Base-by-base conservation (phyloP, 2,797 vertebrate genomes). In the Cyclopterus lumpus region DNA sequence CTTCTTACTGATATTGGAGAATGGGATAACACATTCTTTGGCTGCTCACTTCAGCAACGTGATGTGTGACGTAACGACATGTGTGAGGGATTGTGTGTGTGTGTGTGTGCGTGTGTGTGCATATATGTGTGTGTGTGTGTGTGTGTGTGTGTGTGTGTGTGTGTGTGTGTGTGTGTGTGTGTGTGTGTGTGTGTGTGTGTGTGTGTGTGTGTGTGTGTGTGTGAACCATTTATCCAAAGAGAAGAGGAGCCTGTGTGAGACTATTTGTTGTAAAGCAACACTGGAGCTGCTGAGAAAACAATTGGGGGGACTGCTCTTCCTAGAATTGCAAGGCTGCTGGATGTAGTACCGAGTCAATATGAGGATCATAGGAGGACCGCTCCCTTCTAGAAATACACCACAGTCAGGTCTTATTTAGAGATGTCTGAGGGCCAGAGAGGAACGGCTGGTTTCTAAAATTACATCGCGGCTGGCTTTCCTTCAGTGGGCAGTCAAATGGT, bases 391-490 rank as follows among this genome's bases (percentile, higher is more conserved):
- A 81, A 86, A 84, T 64, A 77, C 73, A 77, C 61, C 57, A 59
- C 44, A 24, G 63, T 48, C 0, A 6, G 42, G 64, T 73, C 71
- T 68, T 72, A 51, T 83, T 87, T 77, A 46, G 67, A 80, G 59
- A 28, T 1, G 22, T 76, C 61, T 51, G 73, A 78, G 42, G 79
- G 75, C 66, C 63, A 22, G 28, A 67, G 63, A 85, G 71, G 75
- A 83, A 79, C 65, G 66, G 64, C 75, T 83, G 67, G 36, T 81
- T 79, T 87, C 84, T 87, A 80, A 90, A 89, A 83, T 88, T 80
- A 89, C 81, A 79, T 79, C 46, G 84, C 16, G 34, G 80, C 73
- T 74, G 65, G 71, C 77, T 81, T 73, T 77, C 68, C 61, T 34
- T 55, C 82, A 81, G 76, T 40, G 62, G 83, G 75, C 67, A 59